Base-by-base conservation (phyloP, 2,113 vertebrate species). In the Pelodiscus sinensis region DNA sequence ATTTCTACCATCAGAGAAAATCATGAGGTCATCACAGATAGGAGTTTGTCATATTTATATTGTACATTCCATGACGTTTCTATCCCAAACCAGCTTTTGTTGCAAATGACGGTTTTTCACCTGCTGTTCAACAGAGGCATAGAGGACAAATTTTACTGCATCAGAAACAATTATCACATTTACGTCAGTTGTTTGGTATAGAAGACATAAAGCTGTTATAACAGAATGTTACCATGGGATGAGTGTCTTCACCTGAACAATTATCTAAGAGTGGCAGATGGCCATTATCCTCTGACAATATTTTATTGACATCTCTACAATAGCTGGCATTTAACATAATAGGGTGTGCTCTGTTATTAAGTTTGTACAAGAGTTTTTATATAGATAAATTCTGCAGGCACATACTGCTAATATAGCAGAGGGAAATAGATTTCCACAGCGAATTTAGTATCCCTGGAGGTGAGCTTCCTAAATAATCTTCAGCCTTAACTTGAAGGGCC, bases 221-320 rank as follows among this genome's bases (percentile, higher is more conserved):
- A 57, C 62, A 86, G 50, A 89, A n/a, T 88, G 14, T 88, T 88
- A 38, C 25, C 56, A 65, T 82, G 18, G 85, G 95, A 81, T 88
- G 81, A 78, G 9, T 55, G 12, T 92, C 96, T 94, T 92, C 77
- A 96, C 89, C 82, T 88, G 60, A 88, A 77, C 79, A 87, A 3
- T 95, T 93, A 87, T 19, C 9, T 18, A 16, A 27, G 57, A 91
- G 35, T 60, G 90, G 50, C 92, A 95, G 92, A 92, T 87, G 88
- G 79, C 77, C 92, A 9, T 92, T 91, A 78, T 2, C 62, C 82
- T 94, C 58, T 73, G 62, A 85, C 73, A 96, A 0, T 92, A 58
- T 92, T 96, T 95, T 94, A 84, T 25, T 88, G 81, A 62, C 22
- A 9, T 65, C 79, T 93, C 29, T 90, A 77, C 89, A 96, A 79